Evolutionary conservation across 2,888 invertebrate genomes (phyloP).

Genomic region (Agrochola litura): DNA sequence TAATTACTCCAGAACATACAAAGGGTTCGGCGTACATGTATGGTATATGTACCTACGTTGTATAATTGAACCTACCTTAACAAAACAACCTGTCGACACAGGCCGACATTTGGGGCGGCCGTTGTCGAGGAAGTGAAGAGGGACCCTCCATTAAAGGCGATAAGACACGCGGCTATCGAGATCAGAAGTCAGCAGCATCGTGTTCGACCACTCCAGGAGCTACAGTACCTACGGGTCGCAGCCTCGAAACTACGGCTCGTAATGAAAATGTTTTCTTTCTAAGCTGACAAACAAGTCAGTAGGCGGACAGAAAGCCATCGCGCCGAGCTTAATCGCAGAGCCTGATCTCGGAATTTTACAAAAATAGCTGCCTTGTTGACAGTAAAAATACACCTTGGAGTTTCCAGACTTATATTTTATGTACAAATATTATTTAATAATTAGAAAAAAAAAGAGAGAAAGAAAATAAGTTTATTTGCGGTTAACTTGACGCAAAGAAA

Average conservation of each 20-base stretch:
- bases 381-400: conserved; percentile 29
- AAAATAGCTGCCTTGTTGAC: conserved; percentile 37
- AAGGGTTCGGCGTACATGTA: conserved; percentile 14
- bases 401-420: conserved; percentile 14
- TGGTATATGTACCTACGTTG: conserved; percentile 16
- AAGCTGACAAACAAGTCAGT: conserved; percentile 53
- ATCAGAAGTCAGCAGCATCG: conserved; percentile 62
- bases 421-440: background rate
- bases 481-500: no score
- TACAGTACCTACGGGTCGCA: background rate
- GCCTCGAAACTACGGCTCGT: conserved; percentile 7
- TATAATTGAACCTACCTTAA: conserved; percentile 65
- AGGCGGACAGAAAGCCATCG: conserved; percentile 29
- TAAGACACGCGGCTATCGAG: conserved; percentile 77
- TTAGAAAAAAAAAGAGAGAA: background rate
- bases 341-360: conserved; percentile 51
- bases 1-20: conserved; percentile 44
- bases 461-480: no score
- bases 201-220: conserved; percentile 30
- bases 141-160: conserved; percentile 72
- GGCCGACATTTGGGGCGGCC: conserved; percentile 50
- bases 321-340: conserved; percentile 40
- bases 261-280: conserved; percentile 60
- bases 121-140: conserved; percentile 59
- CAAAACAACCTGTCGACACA: conserved; percentile 53